Evolutionary conservation across 1,140 invertebrate genomes (phyloP).

Genomic region (Diploscapter pachys): DNA sequence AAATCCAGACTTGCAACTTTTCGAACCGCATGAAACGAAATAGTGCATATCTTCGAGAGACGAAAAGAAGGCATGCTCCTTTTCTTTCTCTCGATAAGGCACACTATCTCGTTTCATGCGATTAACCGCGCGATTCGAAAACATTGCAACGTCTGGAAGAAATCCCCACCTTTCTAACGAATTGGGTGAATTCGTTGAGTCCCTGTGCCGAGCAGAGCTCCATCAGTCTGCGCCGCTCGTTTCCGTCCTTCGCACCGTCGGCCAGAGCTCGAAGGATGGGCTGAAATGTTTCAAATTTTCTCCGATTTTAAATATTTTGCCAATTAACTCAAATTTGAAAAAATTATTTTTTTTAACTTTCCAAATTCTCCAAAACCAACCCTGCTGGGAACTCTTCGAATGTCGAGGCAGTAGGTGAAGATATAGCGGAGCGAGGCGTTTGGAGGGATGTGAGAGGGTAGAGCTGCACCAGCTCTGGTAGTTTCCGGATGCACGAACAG

Average conservation of each 20-base stretch:
- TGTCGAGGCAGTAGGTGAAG: slow-evolving; percentile 49
- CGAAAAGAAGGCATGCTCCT: too few species aligned
- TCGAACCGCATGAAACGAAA: not conserved
- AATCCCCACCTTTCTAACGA: slow-evolving; percentile 22
- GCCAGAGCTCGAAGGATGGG: slow-evolving; percentile 50
- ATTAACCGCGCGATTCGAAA: too few species aligned
- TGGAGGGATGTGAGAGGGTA: slow-evolving; percentile 58
- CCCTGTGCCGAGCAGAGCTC: slow-evolving; percentile 63
- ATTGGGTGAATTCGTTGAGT: slow-evolving; percentile 58
- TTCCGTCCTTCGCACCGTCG: slow-evolving; percentile 56
- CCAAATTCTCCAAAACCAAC: slow-evolving; percentile 22
- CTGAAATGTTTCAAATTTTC: slow-evolving; percentile 21
- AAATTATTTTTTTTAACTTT: too few species aligned
- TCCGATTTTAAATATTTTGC: slow-evolving; percentile 8
- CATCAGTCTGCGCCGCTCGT: slow-evolving; percentile 60
- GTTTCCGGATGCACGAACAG: slow-evolving; percentile 56
- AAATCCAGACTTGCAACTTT: too few species aligned
- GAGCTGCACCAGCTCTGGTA: slow-evolving; percentile 56
- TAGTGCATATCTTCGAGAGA: not conserved
- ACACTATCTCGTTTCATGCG: too few species aligned
- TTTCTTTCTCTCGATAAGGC: too few species aligned
- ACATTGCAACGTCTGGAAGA: too few species aligned
- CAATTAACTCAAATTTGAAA: not conserved
- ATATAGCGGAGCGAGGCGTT: slow-evolving; percentile 39
- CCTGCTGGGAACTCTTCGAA: slow-evolving; percentile 44